Percentiles rank a stretch among this genome's conserved stretches.
phyloP scores from a whole-genome alignment of 2,797 vertebrate species.

The Melanogrammus aeglefinus region DNA sequence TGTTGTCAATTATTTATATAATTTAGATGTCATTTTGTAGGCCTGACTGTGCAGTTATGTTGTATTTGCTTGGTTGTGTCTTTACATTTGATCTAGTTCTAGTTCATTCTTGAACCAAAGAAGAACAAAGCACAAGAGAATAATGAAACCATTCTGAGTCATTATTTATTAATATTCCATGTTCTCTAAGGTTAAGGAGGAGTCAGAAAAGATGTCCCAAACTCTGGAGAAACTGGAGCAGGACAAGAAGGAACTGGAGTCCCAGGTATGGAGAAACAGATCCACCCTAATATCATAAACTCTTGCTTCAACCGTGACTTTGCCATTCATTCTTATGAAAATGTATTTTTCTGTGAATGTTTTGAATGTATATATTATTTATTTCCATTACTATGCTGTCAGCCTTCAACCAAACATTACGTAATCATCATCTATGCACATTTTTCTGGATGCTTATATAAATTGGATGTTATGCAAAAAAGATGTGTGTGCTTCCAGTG shows the following conservation, averaged over 20 bases:
- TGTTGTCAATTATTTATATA: not conserved
- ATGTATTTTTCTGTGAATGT: not conserved
- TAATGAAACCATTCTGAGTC: not conserved
- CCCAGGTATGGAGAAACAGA: conserved; percentile 72
- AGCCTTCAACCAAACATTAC: not conserved
- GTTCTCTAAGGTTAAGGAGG: conserved; percentile 63
- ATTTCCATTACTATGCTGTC: not conserved
- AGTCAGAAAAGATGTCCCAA: conserved; percentile 63
- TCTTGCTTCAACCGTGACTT: too few relatives aligned
- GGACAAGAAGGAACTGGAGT: conserved; percentile 50
- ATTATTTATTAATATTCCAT: not conserved
- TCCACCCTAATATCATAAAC: not conserved
- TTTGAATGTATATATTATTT: not conserved
- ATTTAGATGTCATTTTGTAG: not conserved
- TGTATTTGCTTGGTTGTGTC: not conserved
- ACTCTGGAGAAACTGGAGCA: conserved; percentile 58
- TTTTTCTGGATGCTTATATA: not conserved
- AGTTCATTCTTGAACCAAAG: not conserved
- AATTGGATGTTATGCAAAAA: not conserved
- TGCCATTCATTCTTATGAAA: too few relatives aligned
- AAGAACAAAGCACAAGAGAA: not conserved
- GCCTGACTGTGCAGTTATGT: not conserved
- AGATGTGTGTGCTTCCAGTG: not conserved
- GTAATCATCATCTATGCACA: not conserved
- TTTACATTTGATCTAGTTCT: conserved; percentile 16